Evolutionary conservation across 2,113 vertebrate genomes (phyloP), one percentile per base, ranked within the genome.

Genomic region (Odobenus rosmarus): DNA sequence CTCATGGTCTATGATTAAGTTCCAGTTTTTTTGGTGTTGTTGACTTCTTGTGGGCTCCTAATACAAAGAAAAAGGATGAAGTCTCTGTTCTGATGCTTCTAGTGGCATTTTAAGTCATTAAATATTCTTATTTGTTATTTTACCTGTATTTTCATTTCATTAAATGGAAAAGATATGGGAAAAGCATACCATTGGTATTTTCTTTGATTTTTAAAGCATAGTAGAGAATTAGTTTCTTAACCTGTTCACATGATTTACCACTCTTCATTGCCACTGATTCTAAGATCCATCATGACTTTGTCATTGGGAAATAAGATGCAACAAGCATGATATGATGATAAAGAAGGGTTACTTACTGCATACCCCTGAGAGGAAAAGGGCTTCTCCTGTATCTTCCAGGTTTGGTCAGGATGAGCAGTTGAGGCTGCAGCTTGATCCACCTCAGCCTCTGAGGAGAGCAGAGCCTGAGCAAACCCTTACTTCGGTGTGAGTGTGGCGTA

Each of bases 201-300:
- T 89, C 69, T 91, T 90, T 59, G 39, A 10, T 94, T 93, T 95
- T 95, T 94, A 64, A 8, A 51, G 14, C 88, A 94, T 4, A 51
- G 42, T 51, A 69, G 53, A 94, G n/a, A 88, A 85, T 51, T 33
- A 2, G 1, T 80, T 92, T 94, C 36, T 57, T 85, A 80, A 90
- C 15, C 7, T 31, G 18, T 49, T 67, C 64, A 10, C 26, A 13
- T 53, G 42, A 53, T 5, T 82, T 69, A n/a, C 16, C 21, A 11
- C 24, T 91, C 16, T 39, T 19, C 4, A 5, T 21, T 57, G 76
- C 7, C 24, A 42, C 5, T 72, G 53, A 51, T 26, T 69, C 23
- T 53, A 72, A 92, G 42, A 67, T 33, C 55, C 16, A 13, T 67
- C 28, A 10, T 69, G 33, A 69, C 4, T 90, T 93, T 18, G 26